Conservation (phyloP, 1,140 invertebrate genomes). For the Branchinecta lindahli region DNA sequence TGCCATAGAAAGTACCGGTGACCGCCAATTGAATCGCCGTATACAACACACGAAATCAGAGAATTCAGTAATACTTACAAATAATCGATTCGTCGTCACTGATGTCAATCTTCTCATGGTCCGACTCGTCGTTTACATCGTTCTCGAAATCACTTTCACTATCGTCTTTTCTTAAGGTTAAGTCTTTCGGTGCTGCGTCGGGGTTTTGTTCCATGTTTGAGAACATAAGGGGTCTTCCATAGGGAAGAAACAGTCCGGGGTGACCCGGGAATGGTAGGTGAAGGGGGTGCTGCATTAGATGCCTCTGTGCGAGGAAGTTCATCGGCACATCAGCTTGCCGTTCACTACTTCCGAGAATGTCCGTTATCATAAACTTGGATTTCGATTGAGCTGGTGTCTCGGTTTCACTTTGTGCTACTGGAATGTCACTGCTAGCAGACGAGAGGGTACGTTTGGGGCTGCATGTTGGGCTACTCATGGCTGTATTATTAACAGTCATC, state of each 20-base stretch:
- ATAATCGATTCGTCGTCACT: conserved; percentile 1
- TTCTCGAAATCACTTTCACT: conserved; percentile 7
- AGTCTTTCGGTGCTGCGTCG: not conserved
- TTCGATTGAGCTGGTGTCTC: not conserved
- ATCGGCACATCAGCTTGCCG: not conserved
- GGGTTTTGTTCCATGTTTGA: not conserved
- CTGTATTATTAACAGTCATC: not conserved
- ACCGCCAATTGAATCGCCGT: too few relatives aligned
- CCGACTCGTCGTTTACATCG: not conserved
- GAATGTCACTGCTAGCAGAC: not conserved
- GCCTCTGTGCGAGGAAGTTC: not conserved
- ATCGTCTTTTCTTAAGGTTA: conserved; percentile 1
- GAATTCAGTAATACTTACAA: not conserved
- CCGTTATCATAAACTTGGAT: not conserved
- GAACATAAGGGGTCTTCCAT: not conserved
- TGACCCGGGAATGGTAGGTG: not conserved
- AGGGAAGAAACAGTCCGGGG: not conserved
- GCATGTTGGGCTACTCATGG: not conserved
- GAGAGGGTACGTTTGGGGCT: not conserved
- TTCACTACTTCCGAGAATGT: not conserved
- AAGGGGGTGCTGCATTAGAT: not conserved
- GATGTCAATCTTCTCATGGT: not conserved
- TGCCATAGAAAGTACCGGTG: too few relatives aligned
- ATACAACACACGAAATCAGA: not conserved
- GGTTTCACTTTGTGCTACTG: not conserved